Evolutionary conservation across 2,113 vertebrate genomes (phyloP).

Genomic region (Tachycineta bicolor): DNA sequence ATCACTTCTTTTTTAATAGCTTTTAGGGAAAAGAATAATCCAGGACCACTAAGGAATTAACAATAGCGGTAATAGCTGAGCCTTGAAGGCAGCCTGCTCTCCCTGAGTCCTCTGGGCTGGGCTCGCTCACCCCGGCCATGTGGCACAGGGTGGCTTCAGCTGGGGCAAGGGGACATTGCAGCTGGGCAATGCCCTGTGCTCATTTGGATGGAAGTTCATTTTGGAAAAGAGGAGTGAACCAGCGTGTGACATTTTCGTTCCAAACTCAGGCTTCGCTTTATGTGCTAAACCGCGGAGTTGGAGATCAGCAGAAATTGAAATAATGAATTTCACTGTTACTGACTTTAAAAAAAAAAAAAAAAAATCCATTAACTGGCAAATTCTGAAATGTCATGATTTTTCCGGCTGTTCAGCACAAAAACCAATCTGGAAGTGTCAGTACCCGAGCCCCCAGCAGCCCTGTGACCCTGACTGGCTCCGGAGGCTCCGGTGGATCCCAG

Average conservation of each 20-base stretch:
- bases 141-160: neutral
- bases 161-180: neutral
- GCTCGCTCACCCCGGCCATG: accelerated
- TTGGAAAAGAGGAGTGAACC: neutral
- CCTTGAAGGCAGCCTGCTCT: neutral
- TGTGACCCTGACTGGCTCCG: neutral
- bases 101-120: accelerated
- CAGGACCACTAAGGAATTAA: neutral
- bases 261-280: neutral
- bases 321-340: neutral
- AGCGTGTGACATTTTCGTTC: neutral
- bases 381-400: slow-evolving; percentile 29
- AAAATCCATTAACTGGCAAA: neutral
- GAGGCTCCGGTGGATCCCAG: neutral
- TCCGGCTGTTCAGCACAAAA: neutral
- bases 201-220: neutral
- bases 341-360: neutral
- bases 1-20: neutral
- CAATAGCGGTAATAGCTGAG: neutral
- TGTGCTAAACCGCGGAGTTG: neutral
- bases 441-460: neutral
- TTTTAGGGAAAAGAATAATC: neutral
- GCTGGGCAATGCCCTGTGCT: neutral
- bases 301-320: neutral
- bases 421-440: neutral